Conservation (phyloP, 2,888 invertebrate genomes). For the Sthenelais limicola region DNA sequence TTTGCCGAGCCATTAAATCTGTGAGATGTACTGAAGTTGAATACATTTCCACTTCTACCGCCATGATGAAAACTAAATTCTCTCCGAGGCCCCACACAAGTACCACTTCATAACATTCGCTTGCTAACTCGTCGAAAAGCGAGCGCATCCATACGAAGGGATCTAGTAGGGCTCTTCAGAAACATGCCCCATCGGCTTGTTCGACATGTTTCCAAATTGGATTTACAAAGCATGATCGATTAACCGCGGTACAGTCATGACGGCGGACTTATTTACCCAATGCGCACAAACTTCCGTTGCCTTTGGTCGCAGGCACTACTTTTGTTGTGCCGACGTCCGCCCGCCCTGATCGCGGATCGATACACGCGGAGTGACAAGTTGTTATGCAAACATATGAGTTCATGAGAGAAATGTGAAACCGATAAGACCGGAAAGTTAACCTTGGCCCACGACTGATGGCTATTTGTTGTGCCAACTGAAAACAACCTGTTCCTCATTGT, state of each 20-base stretch:
- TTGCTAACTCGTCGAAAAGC: background rate
- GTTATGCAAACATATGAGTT: slow-evolving; percentile 13
- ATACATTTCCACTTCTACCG: slow-evolving; percentile 3
- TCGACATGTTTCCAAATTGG: slow-evolving; percentile 38
- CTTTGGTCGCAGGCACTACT: slow-evolving; percentile 16
- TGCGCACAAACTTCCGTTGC: slow-evolving; percentile 1
- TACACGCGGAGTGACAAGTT: slow-evolving; percentile 37
- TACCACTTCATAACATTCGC: background rate
- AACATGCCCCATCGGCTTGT: slow-evolving; percentile 24
- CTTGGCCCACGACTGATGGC: background rate
- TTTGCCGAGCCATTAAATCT: slow-evolving; percentile 14
- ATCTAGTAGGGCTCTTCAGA: slow-evolving; percentile 25
- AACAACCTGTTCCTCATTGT: slow-evolving; percentile 1
- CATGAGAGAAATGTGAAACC: slow-evolving; percentile 37
- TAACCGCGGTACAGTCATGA: background rate
- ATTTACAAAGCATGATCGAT: slow-evolving; percentile 31
- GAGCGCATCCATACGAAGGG: background rate
- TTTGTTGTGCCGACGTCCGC: background rate
- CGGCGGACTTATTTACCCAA: slow-evolving; percentile 13
- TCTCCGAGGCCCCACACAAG: background rate
- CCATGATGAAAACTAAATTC: slow-evolving; percentile 38
- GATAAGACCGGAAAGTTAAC: slow-evolving; percentile 9
- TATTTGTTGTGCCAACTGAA: slow-evolving; percentile 7
- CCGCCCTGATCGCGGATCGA: slow-evolving; percentile 29
- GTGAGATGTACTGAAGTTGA: slow-evolving; percentile 17